phyloP scores from a whole-genome alignment of 1,140 invertebrate genomes.

The Phenacoccus solenopsis region DNA sequence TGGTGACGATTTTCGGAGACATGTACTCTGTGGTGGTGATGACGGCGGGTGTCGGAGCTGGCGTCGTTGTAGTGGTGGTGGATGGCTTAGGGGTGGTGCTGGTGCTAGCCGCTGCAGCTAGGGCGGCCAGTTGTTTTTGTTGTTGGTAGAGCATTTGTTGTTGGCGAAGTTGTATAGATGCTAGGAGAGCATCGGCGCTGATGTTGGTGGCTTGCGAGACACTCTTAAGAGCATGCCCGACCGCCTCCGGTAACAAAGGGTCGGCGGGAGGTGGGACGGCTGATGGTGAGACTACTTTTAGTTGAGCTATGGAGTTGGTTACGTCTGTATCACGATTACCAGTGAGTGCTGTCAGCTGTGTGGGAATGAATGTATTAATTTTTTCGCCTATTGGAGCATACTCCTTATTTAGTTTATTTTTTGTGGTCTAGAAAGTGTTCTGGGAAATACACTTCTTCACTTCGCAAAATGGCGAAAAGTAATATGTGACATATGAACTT shows the following conservation, averaged over 20 bases:
- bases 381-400: no score
- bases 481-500: no score
- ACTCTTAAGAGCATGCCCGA: conserved; percentile 29
- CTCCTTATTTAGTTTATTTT: no score
- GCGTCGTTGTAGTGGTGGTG: conserved; percentile 27
- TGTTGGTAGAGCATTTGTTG: conserved; percentile 32
- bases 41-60: conserved; percentile 18
- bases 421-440: no score
- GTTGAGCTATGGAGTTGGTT: conserved; percentile 4
- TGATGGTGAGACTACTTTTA: not conserved
- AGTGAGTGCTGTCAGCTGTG: not conserved
- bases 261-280: not conserved
- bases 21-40: conserved; percentile 27
- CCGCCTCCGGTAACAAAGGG: conserved; percentile 5
- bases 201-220: conserved; percentile 54
- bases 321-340: not conserved
- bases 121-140: conserved; percentile 9
- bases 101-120: conserved; percentile 22
- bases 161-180: conserved; percentile 52
- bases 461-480: no score
- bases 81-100: conserved; percentile 25
- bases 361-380: no score
- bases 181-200: conserved; percentile 54
- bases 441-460: no score
- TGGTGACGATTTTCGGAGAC: conserved; percentile 28